These are phyloP conservation scores for Catharus bicknelli DNA, from an alignment of 2,113 vertebrate species.

Conservation along the genomic window DNA sequence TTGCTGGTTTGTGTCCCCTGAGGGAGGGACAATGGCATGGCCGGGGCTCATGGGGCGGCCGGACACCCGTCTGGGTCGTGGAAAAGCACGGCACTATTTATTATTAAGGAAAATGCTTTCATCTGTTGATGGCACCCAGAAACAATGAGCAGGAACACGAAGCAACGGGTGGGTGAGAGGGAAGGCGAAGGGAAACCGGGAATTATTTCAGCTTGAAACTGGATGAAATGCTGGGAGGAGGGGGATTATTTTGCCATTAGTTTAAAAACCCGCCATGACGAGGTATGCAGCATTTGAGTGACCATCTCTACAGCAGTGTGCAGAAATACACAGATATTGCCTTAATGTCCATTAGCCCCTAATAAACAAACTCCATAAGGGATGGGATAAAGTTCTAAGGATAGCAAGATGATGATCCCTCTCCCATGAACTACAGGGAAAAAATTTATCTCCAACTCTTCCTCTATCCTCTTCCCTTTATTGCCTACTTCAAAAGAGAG, in stretches of 20 bases:
- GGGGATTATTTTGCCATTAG: background rate
- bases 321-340: background rate
- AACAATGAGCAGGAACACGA: conserved; percentile 46
- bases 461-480: background rate
- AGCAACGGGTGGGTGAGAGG: conserved; percentile 33
- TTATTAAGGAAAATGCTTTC: conserved; percentile 43
- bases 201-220: conserved; percentile 20
- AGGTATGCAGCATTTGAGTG: background rate
- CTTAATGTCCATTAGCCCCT: background rate
- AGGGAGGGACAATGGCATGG: background rate
- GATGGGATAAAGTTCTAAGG: background rate
- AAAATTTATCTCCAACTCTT: background rate
- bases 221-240: background rate
- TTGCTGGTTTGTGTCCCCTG: background rate
- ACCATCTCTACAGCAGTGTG: background rate
- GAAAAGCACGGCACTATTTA: background rate
- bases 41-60: background rate
- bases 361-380: background rate
- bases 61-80: background rate
- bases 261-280: background rate
- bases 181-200: background rate
- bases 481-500: background rate
- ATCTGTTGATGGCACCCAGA: conserved; percentile 36
- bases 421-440: background rate
- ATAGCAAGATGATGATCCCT: background rate